Conservation (phyloP, 2,113 vertebrate species). For the western clawed frog (Xenopus tropicalis) region DNA sequence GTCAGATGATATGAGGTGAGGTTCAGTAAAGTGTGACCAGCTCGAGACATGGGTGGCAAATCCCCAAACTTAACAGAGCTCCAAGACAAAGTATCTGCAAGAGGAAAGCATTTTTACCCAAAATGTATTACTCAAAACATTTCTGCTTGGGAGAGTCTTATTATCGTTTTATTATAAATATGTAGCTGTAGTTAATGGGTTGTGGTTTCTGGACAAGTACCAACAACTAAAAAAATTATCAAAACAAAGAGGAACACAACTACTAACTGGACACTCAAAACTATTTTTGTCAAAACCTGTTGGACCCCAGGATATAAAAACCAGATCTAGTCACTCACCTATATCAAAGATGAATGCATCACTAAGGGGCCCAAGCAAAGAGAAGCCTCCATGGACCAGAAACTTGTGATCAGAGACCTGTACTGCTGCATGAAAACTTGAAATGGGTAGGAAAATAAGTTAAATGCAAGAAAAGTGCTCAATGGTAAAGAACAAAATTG, state of each 20-base stretch:
- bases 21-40: slow-evolving; percentile 75
- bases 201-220: too few relatives aligned
- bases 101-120: background rate
- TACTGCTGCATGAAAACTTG: slow-evolving; percentile 81
- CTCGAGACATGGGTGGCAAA: slow-evolving; percentile 68
- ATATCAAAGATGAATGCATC: slow-evolving; percentile 74
- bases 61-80: slow-evolving; percentile 59
- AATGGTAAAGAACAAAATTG: too few relatives aligned
- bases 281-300: too few relatives aligned
- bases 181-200: too few relatives aligned
- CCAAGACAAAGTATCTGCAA: slow-evolving; percentile 75
- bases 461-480: too few relatives aligned
- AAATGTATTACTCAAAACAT: too few relatives aligned
- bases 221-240: too few relatives aligned
- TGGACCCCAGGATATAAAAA: too few relatives aligned
- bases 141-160: too few relatives aligned
- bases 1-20: slow-evolving; percentile 48
- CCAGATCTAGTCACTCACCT: slow-evolving; percentile 62
- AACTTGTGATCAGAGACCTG: slow-evolving; percentile 73
- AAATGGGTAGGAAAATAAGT: slow-evolving; percentile 34
- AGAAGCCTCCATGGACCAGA: slow-evolving; percentile 80
- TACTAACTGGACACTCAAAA: too few relatives aligned
- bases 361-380: slow-evolving; percentile 69
- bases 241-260: too few relatives aligned
- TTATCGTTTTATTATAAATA: too few relatives aligned